Evolutionary conservation across 2,797 vertebrate genomes (phyloP).

Genomic region (Sardinella longiceps): DNA sequence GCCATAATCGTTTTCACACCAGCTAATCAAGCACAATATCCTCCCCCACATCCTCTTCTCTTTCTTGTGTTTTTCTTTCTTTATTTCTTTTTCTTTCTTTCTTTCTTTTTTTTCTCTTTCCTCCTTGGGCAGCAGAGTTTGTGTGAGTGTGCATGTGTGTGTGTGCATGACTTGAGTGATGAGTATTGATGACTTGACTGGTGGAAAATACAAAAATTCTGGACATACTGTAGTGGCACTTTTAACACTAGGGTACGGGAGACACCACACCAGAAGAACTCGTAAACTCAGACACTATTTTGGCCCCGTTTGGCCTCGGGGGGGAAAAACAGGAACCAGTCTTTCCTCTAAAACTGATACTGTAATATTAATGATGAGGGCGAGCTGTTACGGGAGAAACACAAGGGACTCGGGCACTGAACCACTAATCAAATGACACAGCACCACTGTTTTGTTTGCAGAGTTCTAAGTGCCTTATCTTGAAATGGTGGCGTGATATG

Average conservation of each 20-base stretch:
- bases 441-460: slow-evolving; percentile 1
- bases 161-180: background rate
- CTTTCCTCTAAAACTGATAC: background rate
- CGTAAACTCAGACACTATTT: background rate
- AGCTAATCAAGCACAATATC: background rate
- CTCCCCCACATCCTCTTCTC: background rate
- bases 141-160: background rate
- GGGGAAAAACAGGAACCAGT: background rate
- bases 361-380: background rate
- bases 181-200: background rate
- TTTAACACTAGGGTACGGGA: background rate
- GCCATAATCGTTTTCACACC: background rate
- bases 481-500: slow-evolving; percentile 1
- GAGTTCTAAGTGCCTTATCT: background rate
- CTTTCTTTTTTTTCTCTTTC: background rate
- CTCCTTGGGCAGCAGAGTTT: slow-evolving; percentile 2
- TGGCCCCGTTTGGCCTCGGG: too few relatives aligned
- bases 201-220: background rate
- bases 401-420: background rate
- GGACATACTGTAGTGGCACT: background rate
- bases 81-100: background rate
- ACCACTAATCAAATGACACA: background rate
- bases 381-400: background rate
- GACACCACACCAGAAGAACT: background rate
- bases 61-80: background rate